Evolutionary conservation across 2,113 vertebrate species (phyloP), one percentile per base, ranked within the genome.

Genomic region (Bambusicola thoracicus): DNA sequence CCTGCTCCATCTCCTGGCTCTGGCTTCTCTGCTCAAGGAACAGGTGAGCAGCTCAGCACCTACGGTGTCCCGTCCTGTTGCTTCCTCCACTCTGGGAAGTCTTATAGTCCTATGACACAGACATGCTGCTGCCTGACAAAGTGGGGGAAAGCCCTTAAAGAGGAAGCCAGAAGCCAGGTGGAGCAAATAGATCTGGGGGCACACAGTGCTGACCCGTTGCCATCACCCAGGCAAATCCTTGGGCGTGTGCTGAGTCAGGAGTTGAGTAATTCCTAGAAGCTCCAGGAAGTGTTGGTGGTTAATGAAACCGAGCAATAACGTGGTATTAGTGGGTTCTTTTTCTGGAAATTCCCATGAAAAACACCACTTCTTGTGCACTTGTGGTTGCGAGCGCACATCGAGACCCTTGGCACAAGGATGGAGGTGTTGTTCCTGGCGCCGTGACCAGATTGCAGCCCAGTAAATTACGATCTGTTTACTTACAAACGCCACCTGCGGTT

Each of bases 231-330:
- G 69, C 86, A 38, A 72, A 63, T 76, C 84, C 56, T 59, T 27
- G 40, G 85, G 56, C 69, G 75, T 2, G 0, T 75, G 77, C 94
- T 73, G 91, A 95, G 78, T 87, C 89, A 80, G 69, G 69, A 41
- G 8, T 90, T 87, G 83, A 83, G 90, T 81, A 93, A 89, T 89
- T 95, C 89, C 81, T 93, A 79, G 89, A 94, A 91, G 75, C 78
- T 78, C 68, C 67, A 75, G 77, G 76, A 96, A 92, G 27, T 66
- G 70, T 93, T 72, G 65, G 91, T 0, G 1, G 86, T 85, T 94
- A 91, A 92, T 87, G 92, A 93, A 92, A 80, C 67, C 48, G 36
- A 41, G 81, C 92, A 79, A 43, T 80, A 89, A 55, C 17, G 11
- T 63, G 89, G 87, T 63, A 85, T 90, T 92, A 87, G 95, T 55